phyloP scores from a whole-genome alignment of 2,888 invertebrate species.

The Mechanitis mazaeus region DNA sequence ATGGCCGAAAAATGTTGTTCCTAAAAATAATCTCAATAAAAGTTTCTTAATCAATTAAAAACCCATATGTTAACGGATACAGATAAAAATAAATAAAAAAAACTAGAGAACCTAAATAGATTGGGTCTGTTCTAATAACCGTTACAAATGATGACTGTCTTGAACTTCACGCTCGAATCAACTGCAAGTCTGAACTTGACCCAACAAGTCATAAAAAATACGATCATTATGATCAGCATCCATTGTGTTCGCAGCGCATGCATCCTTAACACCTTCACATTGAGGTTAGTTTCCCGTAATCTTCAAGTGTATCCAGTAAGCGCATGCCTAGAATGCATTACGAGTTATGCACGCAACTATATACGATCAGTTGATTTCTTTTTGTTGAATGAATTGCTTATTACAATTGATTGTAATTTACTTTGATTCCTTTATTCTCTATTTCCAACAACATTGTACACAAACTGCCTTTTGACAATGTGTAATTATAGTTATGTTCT shows the following conservation, averaged over 20 bases:
- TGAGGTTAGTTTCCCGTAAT: slow-evolving; percentile 10
- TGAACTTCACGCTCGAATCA: slow-evolving; percentile 37
- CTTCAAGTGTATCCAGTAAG: slow-evolving; percentile 5
- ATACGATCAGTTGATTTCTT: slow-evolving; percentile 11
- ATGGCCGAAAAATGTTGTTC: no score
- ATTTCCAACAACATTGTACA: not conserved
- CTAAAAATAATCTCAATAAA: no score
- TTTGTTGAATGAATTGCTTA: slow-evolving; percentile 10
- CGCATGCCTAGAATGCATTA: slow-evolving; percentile 15
- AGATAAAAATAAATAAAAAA: no score
- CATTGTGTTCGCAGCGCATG: slow-evolving; percentile 15
- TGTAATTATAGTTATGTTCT: not conserved
- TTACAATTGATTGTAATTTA: slow-evolving; percentile 5
- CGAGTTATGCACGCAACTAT: slow-evolving; percentile 14
- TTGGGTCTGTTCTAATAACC: slow-evolving; percentile 11
- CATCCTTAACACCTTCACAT: not conserved
- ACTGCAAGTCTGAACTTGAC: slow-evolving; percentile 40
- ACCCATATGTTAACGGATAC: no score
- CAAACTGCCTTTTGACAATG: no score
- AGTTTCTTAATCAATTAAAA: no score
- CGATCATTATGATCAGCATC: slow-evolving; percentile 14
- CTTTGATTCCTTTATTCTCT: slow-evolving; percentile 5
- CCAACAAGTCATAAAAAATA: slow-evolving; percentile 30
- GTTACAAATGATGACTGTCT: slow-evolving; percentile 18
- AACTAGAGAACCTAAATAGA: no score